Evolutionary conservation across 2,113 vertebrate species (phyloP).

Genomic region (Phalacrocorax brasilianus): DNA sequence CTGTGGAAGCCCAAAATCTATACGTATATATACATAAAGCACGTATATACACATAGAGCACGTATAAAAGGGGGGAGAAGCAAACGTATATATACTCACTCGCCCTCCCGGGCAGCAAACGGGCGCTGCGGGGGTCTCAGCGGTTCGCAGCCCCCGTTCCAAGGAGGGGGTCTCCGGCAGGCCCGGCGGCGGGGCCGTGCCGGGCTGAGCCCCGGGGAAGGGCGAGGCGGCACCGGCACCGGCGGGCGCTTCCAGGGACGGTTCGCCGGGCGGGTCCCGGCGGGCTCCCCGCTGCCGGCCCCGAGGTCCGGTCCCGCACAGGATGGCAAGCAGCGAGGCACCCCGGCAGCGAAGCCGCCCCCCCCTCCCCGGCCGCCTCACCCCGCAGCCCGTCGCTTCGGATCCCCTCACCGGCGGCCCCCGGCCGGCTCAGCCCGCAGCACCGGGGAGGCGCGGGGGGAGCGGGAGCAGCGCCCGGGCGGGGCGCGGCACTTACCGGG

Average conservation of each 20-base stretch:
- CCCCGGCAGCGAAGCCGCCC: too few species aligned
- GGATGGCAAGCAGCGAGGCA: neutral
- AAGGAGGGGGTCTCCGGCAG: neutral
- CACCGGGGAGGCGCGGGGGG: neutral
- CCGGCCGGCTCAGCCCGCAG: neutral
- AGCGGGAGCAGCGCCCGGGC: neutral
- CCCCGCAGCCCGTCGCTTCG: neutral
- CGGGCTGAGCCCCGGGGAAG: neutral
- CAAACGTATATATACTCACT: accelerated
- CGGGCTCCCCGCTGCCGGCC: neutral
- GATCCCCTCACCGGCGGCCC: too few species aligned
- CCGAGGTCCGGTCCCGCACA: neutral
- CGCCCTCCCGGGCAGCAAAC: neutral
- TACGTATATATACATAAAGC: accelerated
- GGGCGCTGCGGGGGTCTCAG: neutral
- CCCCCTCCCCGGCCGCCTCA: neutral
- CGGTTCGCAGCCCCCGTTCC: neutral
- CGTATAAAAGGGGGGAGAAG: neutral
- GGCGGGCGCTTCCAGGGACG: neutral
- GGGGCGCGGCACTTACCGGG: neutral
- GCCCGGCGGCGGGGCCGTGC: neutral
- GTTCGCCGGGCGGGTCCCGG: neutral
- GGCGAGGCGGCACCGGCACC: neutral
- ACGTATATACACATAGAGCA: accelerated
- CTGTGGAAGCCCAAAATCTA: accelerated